Base-by-base conservation (phyloP, 2,888 invertebrate species). In the Ctena decussata region DNA sequence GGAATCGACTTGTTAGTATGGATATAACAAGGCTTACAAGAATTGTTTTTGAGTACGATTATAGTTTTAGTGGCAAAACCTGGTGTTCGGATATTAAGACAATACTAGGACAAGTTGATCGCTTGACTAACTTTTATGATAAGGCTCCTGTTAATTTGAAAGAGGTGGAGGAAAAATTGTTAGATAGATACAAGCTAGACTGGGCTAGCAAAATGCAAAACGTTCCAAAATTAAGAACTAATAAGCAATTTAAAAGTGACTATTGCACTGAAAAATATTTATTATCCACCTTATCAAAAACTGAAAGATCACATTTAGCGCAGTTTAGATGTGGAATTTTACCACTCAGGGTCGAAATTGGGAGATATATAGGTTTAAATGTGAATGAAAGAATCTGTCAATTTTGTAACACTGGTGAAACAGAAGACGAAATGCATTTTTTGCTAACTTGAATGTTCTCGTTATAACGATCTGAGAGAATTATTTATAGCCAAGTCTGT, bases 251-350 rank as follows among this genome's bases (percentile, higher is more conserved):
- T 70, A 35, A 6, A 70, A 70, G 41, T n/a, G 24, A n/a, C 41
- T 15, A 1, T 6, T 70, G 35, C 30, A 41, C 18, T 37, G 41
- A 70, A 37, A 70, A 37, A 70, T 35, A 35, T 41, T n/a, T 70
- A n/a, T n/a, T 39, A 18, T 24, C 27, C 5, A 69, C 32, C 35
- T 24, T 70, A 37, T 35, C 15, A 2, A 37, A 37, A 37, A 70
- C n/a, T 37, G 70, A 70, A 70, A 35, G 70, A 1, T 70, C 70
- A 27, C 1, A 11, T 12, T n/a, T 70, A 12, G 37, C 70, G 8
- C 70, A 41, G 24, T 70, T 70, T 24, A 32, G 70, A 70, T 70
- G 70, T 27, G 70, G 70, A n/a, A 35, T 70, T 35, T 32, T 70
- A 37, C 30, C 39, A n/a, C 35, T 70, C 32, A 24, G 37, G 41